phyloP scores from a whole-genome alignment of 2,797 vertebrate genomes.

The Otolemur crassicaudatus region DNA sequence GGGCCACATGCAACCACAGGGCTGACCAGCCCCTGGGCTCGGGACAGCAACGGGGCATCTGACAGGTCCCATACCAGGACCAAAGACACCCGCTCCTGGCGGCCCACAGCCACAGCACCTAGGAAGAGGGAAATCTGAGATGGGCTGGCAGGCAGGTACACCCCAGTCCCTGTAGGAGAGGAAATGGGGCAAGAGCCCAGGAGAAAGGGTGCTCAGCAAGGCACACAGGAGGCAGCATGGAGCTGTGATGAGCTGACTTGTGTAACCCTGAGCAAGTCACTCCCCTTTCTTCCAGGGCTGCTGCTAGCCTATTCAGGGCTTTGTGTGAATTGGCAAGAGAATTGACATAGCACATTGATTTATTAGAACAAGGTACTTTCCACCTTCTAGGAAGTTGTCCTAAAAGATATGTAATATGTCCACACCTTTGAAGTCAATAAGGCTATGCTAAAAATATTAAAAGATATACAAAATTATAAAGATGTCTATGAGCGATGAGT shows the following conservation, averaged over 20 bases:
- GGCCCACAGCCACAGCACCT: constrained; percentile 79
- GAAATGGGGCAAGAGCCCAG: accelerated
- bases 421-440: background rate
- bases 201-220: background rate
- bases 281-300: no score
- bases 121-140: background rate
- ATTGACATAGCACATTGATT: background rate
- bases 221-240: accelerated
- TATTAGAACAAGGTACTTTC: constrained; percentile 8
- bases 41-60: constrained; percentile 61
- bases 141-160: background rate
- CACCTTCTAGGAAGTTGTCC: constrained; percentile 9
- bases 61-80: constrained; percentile 80
- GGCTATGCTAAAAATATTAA: background rate
- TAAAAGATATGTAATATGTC: background rate
- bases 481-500: background rate
- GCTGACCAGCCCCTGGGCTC: constrained; percentile 76
- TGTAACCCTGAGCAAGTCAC: background rate
- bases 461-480: background rate
- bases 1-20: constrained; percentile 78
- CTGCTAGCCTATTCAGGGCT: accelerated
- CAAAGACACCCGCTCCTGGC: constrained; percentile 79
- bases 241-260: background rate
- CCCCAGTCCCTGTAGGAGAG: background rate
- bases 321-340: background rate